These are phyloP conservation scores for Acanthis flammea DNA, from an alignment of 2,797 vertebrate genomes.

Conservation along the genomic window DNA sequence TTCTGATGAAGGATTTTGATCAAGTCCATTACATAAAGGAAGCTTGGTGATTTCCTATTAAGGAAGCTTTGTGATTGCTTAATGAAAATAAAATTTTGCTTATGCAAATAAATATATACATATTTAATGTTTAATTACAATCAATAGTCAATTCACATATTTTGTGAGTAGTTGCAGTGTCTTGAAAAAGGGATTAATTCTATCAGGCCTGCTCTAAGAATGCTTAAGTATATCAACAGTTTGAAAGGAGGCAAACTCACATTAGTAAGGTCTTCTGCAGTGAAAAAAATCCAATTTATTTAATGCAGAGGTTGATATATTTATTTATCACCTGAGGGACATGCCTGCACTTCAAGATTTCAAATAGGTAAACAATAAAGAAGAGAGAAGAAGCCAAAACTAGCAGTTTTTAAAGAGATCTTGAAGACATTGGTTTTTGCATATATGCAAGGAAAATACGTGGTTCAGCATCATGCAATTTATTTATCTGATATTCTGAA, in stretches of 20 bases:
- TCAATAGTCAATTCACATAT: neutral
- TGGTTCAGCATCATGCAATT: neutral
- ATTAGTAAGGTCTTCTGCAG: neutral
- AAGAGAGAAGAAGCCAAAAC: neutral
- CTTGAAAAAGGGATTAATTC: neutral
- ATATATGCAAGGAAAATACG: neutral
- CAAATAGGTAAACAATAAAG: neutral
- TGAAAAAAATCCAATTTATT: neutral
- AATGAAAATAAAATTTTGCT: neutral
- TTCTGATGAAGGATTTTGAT: conserved; percentile 11
- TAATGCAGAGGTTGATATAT: neutral
- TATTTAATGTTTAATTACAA: neutral
- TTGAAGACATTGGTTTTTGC: neutral
- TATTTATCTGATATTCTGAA: neutral
- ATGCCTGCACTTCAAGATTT: neutral
- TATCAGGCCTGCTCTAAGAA: neutral
- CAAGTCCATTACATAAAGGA: neutral
- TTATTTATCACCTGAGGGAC: neutral
- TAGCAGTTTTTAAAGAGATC: neutral
- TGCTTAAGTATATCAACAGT: neutral
- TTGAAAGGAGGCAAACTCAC: neutral
- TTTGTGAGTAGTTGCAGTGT: neutral
- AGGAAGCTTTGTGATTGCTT: neutral
- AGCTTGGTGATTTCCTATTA: neutral
- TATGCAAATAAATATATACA: neutral